Percentiles rank a stretch among this genome's conserved stretches.
Evolutionary conservation across 2,113 vertebrate genomes (phyloP).

Genomic region (Cranoglanis bouderius): DNA sequence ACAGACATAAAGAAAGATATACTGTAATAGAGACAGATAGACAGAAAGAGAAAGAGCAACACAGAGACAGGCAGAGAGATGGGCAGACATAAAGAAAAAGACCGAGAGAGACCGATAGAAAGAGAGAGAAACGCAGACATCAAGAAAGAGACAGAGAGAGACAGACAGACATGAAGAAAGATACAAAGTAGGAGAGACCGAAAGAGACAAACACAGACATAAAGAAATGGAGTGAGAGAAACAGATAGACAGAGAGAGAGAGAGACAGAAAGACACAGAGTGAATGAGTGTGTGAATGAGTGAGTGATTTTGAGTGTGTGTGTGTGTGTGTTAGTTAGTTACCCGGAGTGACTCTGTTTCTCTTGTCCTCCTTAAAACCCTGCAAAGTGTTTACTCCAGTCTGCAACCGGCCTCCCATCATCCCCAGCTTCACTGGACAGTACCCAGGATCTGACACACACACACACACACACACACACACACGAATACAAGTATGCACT

Average conservation of each 20-base stretch:
- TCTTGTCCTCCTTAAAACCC: conserved; percentile 97
- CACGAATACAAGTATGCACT: neutral
- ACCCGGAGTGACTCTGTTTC: conserved; percentile 93
- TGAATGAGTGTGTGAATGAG: too few relatives aligned
- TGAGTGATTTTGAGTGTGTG: too few relatives aligned
- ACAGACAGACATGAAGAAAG: neutral
- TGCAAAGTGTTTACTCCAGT: conserved; percentile 90
- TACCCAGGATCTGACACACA: conserved; percentile 82
- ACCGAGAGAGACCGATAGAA: neutral
- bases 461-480: neutral
- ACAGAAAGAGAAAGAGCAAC: neutral
- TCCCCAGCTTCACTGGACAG: conserved; percentile 87
- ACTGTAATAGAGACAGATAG: neutral
- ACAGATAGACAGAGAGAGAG: neutral
- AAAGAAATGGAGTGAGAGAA: neutral
- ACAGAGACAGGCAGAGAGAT: neutral
- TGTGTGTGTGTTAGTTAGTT: conserved; percentile 34
- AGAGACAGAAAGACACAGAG: neutral
- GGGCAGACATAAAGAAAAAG: neutral
- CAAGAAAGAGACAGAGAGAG: neutral
- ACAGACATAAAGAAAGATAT: neutral
- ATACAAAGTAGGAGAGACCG: neutral
- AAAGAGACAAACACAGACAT: neutral
- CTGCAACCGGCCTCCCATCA: conserved; percentile 89
- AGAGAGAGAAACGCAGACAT: neutral